Percentiles rank a stretch among this genome's conserved stretches.
phyloP scores from a whole-genome alignment of 2,797 vertebrate species.

The Labeo calbasu region DNA sequence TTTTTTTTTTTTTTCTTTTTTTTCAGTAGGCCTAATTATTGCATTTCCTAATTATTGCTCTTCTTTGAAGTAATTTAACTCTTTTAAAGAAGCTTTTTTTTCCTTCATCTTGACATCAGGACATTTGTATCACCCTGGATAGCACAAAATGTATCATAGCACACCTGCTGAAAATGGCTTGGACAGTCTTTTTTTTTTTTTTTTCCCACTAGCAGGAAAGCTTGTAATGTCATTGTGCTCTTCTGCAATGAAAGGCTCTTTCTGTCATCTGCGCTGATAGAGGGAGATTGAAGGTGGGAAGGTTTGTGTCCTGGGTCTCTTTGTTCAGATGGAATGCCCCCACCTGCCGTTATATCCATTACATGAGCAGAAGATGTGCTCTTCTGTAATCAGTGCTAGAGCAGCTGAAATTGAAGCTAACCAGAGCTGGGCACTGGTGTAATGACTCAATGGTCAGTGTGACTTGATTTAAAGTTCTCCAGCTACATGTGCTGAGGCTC shows the following conservation, averaged over 20 bases:
- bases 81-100: no score
- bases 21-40: no score
- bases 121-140: no score
- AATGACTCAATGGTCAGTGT: constrained; percentile 11
- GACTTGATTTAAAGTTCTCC: neutral
- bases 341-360: constrained; percentile 17
- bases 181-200: neutral
- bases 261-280: neutral
- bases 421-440: neutral
- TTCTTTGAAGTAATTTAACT: no score
- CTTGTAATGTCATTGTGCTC: constrained; percentile 7
- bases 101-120: no score
- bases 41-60: no score
- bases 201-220: neutral
- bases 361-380: constrained; percentile 6
- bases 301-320: constrained; percentile 18
- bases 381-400: constrained; percentile 11
- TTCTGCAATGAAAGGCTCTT: neutral
- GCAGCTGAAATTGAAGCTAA: constrained; percentile 1
- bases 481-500: neutral
- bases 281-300: constrained; percentile 23
- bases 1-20: no score
- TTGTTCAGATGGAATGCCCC: constrained; percentile 6
- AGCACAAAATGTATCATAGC: no score
- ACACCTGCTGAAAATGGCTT: neutral